Evolutionary conservation across 1,140 invertebrate species (phyloP), one percentile per base, ranked within the genome.

Genomic region (Steinernema khuongi): DNA sequence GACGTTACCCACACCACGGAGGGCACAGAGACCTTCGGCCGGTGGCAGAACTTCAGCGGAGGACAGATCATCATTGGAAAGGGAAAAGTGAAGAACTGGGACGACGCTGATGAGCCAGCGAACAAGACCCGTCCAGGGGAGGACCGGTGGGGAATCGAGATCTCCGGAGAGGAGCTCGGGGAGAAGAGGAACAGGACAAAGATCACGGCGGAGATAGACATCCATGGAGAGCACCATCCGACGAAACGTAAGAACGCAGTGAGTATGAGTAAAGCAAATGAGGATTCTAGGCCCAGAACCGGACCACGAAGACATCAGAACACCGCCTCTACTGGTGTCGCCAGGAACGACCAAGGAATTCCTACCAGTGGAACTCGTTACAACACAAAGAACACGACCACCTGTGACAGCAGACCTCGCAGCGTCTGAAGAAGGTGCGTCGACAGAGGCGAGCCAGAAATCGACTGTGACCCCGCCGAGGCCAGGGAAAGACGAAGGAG

Each of bases 21-120:
- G 67, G 19, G 17, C 7, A 79, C 68, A 18, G 68, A 67, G 31
- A 60, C 68, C 28, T 79, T 77, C 68, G 75, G 75, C 7, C 44
- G 79, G 60, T 79, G 69, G 70, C 76, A 72, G 19, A 78, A 78
- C 68, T 67, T 74, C 44, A 75, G 69, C 32, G 77, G 50, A 14
- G 77, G 70, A 17, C 44, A 75, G 44, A 28, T 80, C 29, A 74
- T 78, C 31, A 41, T 78, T 26, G 33, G 36, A 30, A 50, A 60
- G 28, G 75, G 77, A 31, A 44, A 32, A 26, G 50, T 60, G 50
- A 60, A 60, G 0, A 68, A 66, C 7, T 31, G 67, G 11, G 72
- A 68, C 28, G 72, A 73, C 29, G 72, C 67, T 32, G 72, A 43
- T 36, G 66, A 68, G 2, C n/a, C 50, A 11, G 41, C 50, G 30